Evolutionary conservation across 2,797 vertebrate genomes (phyloP).

Genomic region (Oophaga sylvatica): DNA sequence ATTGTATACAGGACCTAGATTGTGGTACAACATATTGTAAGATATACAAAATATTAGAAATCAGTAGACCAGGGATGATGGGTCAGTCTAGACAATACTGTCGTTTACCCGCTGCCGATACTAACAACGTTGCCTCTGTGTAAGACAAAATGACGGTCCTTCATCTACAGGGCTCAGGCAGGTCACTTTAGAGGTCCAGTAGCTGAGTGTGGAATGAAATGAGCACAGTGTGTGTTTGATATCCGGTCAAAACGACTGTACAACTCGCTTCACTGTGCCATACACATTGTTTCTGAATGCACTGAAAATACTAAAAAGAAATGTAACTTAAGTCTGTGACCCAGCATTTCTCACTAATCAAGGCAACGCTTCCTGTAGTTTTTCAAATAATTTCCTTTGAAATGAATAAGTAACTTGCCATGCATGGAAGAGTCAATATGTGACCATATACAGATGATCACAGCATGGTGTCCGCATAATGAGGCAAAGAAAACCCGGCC

Average conservation of each 20-base stretch:
- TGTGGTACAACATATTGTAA: not conserved
- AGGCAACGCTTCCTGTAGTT: constrained; percentile 46
- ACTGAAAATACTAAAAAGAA: constrained; percentile 34
- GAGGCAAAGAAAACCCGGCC: constrained; percentile 42
- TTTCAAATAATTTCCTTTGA: constrained; percentile 54
- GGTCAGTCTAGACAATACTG: constrained; percentile 20
- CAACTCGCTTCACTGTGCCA: constrained; percentile 23
- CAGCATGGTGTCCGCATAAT: constrained; percentile 55
- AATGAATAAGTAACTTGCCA: constrained; percentile 46
- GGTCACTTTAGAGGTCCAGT: constrained; percentile 36
- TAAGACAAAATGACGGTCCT: not conserved
- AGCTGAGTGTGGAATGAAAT: constrained; percentile 43
- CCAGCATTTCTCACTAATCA: constrained; percentile 47
- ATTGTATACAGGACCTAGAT: not conserved
- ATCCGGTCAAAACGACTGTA: constrained; percentile 24
- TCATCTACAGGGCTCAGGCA: constrained; percentile 19
- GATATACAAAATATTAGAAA: not conserved
- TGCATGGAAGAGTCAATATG: constrained; percentile 35
- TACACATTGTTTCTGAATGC: constrained; percentile 39
- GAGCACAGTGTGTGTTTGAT: constrained; percentile 46
- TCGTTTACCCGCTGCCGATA: constrained; percentile 19
- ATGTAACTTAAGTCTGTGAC: constrained; percentile 24
- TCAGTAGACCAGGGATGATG: not conserved
- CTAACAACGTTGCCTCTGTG: constrained; percentile 45
- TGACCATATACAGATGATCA: constrained; percentile 51